Percentiles rank a stretch among this genome's conserved stretches.
These are phyloP conservation scores for Liposcelis brunnea DNA, from an alignment of 2,888 invertebrate species.

Conservation along the genomic window DNA sequence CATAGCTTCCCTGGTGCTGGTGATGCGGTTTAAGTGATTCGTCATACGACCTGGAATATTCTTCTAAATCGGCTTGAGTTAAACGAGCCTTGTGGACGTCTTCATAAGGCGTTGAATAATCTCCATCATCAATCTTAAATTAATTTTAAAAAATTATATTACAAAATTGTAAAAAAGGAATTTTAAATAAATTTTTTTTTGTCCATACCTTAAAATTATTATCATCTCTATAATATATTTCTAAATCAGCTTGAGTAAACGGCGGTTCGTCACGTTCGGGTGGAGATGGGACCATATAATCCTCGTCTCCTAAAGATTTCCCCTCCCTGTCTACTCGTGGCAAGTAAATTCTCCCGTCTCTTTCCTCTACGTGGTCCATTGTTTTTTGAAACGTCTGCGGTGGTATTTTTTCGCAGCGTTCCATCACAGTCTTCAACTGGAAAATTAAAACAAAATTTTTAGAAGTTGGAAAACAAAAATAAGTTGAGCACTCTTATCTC, in stretches of 20 bases:
- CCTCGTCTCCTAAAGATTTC: constrained; percentile 42
- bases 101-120: constrained; percentile 26
- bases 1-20: constrained; percentile 56
- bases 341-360: constrained; percentile 26
- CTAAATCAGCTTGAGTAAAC: constrained; percentile 29
- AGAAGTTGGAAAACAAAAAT: constrained; percentile 8
- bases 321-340: constrained; percentile 45
- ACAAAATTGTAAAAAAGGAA: neutral
- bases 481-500: constrained; percentile 4
- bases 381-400: constrained; percentile 33
- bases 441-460: constrained; percentile 20
- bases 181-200: too few species aligned
- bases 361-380: constrained; percentile 14
- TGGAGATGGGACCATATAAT: constrained; percentile 50
- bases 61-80: constrained; percentile 31
- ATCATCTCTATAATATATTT: constrained; percentile 15
- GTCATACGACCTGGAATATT: constrained; percentile 30
- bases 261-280: constrained; percentile 42
- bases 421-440: constrained; percentile 51
- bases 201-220: too few species aligned
- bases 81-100: constrained; percentile 28
- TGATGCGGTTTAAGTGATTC: constrained; percentile 19
- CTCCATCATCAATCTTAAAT: constrained; percentile 14
- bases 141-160: neutral
- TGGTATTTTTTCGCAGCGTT: constrained; percentile 44